Evolutionary conservation across 2,888 invertebrate genomes (phyloP), one percentile per base, ranked within the genome.

Genomic region (Drosophila koepferae): DNA sequence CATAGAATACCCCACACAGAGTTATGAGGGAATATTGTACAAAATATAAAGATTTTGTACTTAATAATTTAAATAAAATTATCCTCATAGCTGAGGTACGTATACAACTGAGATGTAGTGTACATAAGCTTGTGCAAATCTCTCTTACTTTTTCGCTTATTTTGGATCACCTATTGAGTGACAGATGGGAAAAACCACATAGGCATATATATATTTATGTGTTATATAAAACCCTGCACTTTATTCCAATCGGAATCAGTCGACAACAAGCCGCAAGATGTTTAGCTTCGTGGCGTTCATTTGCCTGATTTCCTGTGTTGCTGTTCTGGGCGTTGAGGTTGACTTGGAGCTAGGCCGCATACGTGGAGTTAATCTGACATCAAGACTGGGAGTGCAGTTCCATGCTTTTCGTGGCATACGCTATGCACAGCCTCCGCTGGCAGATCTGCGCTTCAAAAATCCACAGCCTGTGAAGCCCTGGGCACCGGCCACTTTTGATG

Each of bases 381-480:
- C 92, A 0, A 80, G 92, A 10, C 74, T 87, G 28, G 92, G 90
- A 1, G 40, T 62, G 14, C 41, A 74, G 2, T 92, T 92, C 58
- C 78, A 88, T 59, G 91, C 92, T 3, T 93, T 93, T 74, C 92
- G 90, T 2, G 92, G 92, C 55, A 90, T 93, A 43, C 91, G 91
- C 4, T 93, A 92, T 72, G 93, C 91, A 0, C 74, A 91, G 40
- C 74, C 92, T 0, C 93, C 93, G 6, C 58, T 91, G 31, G 91
- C 81, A 2, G 82, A 89, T 10, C 72, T 92, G n/a, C 89, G 93
- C 7, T 93, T 93, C 53, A 69, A 77, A 40, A 86, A 94, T 54
- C 94, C 95, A 0, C 85, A 91, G 46, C 94, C 94, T 0, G 93
- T 94, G 1, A 83, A 91, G 12, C 74, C 91, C 2, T 95, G 95